Base-by-base conservation (phyloP, 2,888 invertebrate species). In the Lumbricus terrestris region DNA sequence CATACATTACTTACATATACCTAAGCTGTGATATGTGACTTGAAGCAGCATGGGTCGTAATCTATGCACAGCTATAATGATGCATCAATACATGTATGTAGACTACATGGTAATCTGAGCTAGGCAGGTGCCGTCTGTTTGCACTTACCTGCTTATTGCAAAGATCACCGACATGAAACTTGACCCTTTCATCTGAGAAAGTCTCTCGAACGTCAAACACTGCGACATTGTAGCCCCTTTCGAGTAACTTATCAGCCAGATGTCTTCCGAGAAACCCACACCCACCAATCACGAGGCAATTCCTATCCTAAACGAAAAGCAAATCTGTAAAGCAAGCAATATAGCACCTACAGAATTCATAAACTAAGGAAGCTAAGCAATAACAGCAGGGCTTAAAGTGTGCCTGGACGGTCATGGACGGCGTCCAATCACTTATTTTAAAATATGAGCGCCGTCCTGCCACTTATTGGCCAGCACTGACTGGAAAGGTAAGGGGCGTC, bases 191-290 rank as follows among this genome's bases (percentile, higher is more conserved):
- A 89, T 93, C 92, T 11, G 93, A 92, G 92, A 93, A 93, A 38
- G 93, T 93, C 69, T 91, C 91, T 47, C 93, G 90, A 33, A 94
- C 92, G 91, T 94, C 94, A 92, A 94, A 94, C 16, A 94, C 93
- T 33, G 91, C 88, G 29, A 94, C 94, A 8, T 69, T 35, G 90
- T 93, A 93, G 18, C 93, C 93, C 88, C 91, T 91, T 33, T 92
- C 92, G 13, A 93, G 47, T 42, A 94, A 91, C 38, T 91, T 92
- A 90, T 94, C 94, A 42, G 93, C 93, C 37, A 94, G 91, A 90
- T 94, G 94, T 8, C 92, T 92, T 3, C 94, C 94, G 23, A 94
- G 92, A 91, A 94, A 94, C 2, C 94, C 94, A 92, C 93, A 91
- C 6, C 94, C 94, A 82, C 94, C 94, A 54, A 94, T 93, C 37